Conservation (phyloP, 2,888 invertebrate genomes). For the Colostygia pectinataria region DNA sequence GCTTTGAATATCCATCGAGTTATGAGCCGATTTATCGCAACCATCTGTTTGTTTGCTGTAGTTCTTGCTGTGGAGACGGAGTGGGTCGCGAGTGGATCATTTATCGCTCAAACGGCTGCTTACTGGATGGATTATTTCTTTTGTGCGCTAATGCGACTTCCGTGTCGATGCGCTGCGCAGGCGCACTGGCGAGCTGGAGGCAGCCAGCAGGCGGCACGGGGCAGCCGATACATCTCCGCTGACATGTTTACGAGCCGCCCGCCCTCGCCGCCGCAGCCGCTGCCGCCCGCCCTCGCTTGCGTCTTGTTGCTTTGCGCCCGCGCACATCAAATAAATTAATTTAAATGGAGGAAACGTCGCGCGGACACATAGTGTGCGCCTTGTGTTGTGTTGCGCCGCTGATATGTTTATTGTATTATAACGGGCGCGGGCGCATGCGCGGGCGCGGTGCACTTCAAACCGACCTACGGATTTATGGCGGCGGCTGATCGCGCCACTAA, state of each 20-base stretch:
- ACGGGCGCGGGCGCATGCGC: conserved; percentile 35
- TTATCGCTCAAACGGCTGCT: neutral
- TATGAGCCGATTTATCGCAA: neutral
- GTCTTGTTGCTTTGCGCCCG: conserved; percentile 52
- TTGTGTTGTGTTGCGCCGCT: conserved; percentile 24
- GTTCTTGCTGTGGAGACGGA: neutral
- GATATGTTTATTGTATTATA: conserved; percentile 38
- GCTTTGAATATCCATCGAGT: neutral
- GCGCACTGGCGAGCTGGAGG: neutral
- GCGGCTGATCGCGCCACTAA: conserved; percentile 29
- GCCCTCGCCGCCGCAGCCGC: conserved; percentile 31
- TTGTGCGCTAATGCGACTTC: conserved; percentile 5
- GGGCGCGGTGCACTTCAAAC: conserved; percentile 32
- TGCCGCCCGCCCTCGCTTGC: conserved; percentile 24
- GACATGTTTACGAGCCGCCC: conserved; percentile 64
- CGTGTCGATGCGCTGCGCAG: conserved; percentile 1
- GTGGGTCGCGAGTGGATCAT: neutral
- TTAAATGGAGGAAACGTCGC: conserved; percentile 53
- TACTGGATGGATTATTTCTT: too few relatives aligned
- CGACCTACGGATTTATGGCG: conserved; percentile 41
- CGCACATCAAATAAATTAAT: conserved; percentile 60
- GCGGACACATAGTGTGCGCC: conserved; percentile 41
- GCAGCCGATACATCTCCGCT: conserved; percentile 52
- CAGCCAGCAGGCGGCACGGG: conserved; percentile 33
- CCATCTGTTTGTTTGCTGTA: too few relatives aligned